These are phyloP conservation scores for Acrocephalus arundinaceus DNA, from an alignment of 2,113 vertebrate genomes.

Conservation along the genomic window DNA sequence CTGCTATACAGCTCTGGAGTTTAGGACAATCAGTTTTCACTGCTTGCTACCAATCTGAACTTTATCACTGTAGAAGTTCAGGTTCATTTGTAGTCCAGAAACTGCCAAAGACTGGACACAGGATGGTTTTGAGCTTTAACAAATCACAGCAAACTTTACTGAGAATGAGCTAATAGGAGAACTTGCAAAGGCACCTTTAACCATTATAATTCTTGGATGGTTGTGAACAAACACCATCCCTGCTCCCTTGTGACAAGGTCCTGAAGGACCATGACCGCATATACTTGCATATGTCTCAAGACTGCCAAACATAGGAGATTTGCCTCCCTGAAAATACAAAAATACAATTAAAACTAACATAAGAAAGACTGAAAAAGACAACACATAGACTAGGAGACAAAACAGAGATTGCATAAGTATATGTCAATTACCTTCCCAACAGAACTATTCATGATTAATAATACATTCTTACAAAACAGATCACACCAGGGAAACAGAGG, in stretches of 20 bases:
- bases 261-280: rapidly evolving
- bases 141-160: background rate
- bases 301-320: background rate
- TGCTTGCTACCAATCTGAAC: background rate
- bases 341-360: background rate
- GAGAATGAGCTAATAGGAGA: background rate
- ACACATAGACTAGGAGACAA: background rate
- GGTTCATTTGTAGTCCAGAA: background rate
- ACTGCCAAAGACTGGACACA: background rate
- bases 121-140: background rate
- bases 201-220: background rate
- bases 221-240: background rate
- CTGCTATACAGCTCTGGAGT: background rate
- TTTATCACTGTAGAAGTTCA: background rate
- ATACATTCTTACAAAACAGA: background rate
- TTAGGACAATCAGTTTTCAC: background rate
- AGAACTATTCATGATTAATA: background rate
- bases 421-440: background rate
- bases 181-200: background rate
- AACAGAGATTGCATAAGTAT: background rate
- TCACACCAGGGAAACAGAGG: background rate
- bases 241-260: background rate
- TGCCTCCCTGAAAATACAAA: background rate
- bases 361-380: background rate
- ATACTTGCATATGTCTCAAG: background rate